Evolutionary conservation across 2,113 vertebrate genomes (phyloP).

Genomic region (Lycocorax pyrrhopterus): DNA sequence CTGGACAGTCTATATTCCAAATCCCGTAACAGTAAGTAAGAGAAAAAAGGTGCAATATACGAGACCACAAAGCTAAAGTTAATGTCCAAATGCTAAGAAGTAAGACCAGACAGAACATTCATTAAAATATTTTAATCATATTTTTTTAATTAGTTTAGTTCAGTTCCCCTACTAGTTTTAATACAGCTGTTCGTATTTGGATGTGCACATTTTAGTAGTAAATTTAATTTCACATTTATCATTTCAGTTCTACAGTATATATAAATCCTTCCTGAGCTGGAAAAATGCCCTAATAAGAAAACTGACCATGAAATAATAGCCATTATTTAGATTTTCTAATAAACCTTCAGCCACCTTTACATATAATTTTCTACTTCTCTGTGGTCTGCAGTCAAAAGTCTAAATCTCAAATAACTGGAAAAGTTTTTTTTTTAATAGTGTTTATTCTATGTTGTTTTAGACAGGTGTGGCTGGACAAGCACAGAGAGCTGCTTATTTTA

Average conservation of each 20-base stretch:
- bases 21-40: background rate
- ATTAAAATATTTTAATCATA: background rate
- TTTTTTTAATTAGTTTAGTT: background rate
- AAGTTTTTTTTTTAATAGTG: background rate
- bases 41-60: background rate
- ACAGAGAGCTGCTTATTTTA: background rate
- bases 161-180: background rate
- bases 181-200: background rate
- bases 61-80: background rate
- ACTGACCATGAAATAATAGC: background rate
- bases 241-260: background rate
- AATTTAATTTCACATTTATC: slow-evolving; percentile 15
- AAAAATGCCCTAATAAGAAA: background rate
- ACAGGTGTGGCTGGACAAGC: background rate
- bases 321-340: background rate
- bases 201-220: background rate
- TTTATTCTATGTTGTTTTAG: background rate
- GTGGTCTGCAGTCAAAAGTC: background rate
- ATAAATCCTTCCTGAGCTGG: background rate
- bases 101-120: background rate
- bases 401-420: background rate
- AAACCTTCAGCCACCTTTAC: background rate
- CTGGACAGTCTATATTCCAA: background rate
- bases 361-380: background rate
- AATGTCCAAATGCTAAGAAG: background rate